phyloP scores from a whole-genome alignment of 2,797 vertebrate species.

The Halcyon badia region DNA sequence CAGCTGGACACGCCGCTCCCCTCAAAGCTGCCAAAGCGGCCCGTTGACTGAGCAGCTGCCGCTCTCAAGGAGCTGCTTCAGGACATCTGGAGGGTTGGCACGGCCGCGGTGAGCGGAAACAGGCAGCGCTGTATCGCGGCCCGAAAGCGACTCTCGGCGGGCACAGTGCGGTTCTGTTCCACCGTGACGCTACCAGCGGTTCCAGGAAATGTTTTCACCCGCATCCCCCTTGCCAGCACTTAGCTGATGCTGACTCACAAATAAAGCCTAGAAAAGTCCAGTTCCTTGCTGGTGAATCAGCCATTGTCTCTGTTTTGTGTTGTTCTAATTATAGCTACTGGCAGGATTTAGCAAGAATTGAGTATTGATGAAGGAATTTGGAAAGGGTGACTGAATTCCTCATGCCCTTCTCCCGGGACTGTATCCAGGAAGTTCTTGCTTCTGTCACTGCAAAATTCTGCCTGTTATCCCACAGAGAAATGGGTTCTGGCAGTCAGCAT shows the following conservation, averaged over 20 bases:
- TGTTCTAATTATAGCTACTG: slow-evolving; percentile 30
- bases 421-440: slow-evolving; percentile 27
- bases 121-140: not conserved
- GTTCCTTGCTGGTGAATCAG: slow-evolving; percentile 64
- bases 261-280: slow-evolving; percentile 40
- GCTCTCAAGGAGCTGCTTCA: slow-evolving; percentile 29
- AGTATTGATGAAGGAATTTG: slow-evolving; percentile 51
- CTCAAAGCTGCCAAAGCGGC: slow-evolving; percentile 38
- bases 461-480: not conserved
- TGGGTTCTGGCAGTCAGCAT: not conserved
- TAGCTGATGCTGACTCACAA: slow-evolving; percentile 68
- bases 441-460: not conserved
- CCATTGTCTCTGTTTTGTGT: slow-evolving; percentile 51
- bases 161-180: not conserved
- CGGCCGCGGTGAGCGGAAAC: not conserved
- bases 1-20: not conserved
- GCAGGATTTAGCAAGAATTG: slow-evolving; percentile 17
- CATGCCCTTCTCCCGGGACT: slow-evolving; percentile 18
- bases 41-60: slow-evolving; percentile 52
- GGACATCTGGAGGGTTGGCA: slow-evolving; percentile 67
- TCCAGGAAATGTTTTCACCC: slow-evolving; percentile 65
- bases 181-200: not conserved
- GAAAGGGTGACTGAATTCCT: slow-evolving; percentile 58
- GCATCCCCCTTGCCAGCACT: not conserved
- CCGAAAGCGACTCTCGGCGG: rapidly evolving